Evolutionary conservation across 2,113 vertebrate genomes (phyloP).

Genomic region (Phrynosoma platyrhinos): DNA sequence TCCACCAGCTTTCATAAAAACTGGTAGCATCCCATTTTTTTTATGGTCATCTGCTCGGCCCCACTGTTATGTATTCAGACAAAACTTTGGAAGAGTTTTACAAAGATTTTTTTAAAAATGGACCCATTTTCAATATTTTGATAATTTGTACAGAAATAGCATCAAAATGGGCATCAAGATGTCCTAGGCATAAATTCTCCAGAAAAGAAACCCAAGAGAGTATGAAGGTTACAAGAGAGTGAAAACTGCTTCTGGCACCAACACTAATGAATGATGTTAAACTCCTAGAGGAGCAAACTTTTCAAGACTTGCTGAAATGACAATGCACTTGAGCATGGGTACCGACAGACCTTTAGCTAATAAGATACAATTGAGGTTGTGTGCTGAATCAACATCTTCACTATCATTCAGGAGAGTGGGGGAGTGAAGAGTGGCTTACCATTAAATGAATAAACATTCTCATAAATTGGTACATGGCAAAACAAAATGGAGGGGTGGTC

Average conservation of each 20-base stretch:
- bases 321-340: rapidly evolving
- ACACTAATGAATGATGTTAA: neutral
- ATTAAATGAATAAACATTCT: neutral
- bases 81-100: neutral
- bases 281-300: conserved; percentile 30
- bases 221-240: neutral
- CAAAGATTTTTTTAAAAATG: neutral
- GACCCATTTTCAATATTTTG: neutral
- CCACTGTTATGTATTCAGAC: neutral
- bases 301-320: conserved; percentile 13
- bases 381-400: rapidly evolving
- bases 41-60: no score
- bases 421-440: neutral
- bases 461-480: neutral
- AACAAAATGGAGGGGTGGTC: neutral
- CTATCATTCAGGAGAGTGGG: rapidly evolving
- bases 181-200: neutral
- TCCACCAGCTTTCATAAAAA: no score
- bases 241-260: neutral
- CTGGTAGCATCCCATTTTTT: no score
- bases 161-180: neutral
- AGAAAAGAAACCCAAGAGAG: neutral
- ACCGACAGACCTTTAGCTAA: neutral
- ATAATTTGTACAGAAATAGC: neutral
- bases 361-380: rapidly evolving